Evolutionary conservation across 2,797 vertebrate genomes (phyloP), one percentile per base, ranked within the genome.

Genomic region (Sebastes itinus): DNA sequence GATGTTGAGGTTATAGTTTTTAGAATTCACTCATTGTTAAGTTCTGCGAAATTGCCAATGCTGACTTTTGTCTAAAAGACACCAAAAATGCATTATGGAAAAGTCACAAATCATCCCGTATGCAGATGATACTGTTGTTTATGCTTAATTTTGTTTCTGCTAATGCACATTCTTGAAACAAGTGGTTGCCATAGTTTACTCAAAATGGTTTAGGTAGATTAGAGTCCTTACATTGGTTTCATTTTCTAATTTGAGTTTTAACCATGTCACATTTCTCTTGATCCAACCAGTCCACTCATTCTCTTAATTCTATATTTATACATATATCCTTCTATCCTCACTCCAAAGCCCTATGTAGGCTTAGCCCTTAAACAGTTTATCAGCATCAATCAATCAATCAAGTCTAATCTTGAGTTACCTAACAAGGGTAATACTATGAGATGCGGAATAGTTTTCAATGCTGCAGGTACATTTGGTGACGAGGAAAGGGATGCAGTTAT

Each of bases 341-440:
- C 46, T 27, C 67, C 27, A 80, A 68, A 81, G 38, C 42, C 46
- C 54, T 52, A 42, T 25, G 28, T 25, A 22, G 64, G 35, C 30
- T 85, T 73, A 82, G 14, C 35, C 35, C 33, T 82, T 63, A 72
- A 85, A 80, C 75, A 78, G 71, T 91, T 85, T 69, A 81, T 78
- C 72, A 72, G 75, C 13, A 59, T 66, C 16, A 68, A 77, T 87
- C 60, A 52, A 56, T 58, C 30, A 52, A 56, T 58, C 30, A 22
- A 78, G 75, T 75, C 76, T 81, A 85, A 88, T 54, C 6, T 62
- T 55, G 66, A 13, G 5, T 77, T 67, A 46, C 42, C 23, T 76
- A 73, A 68, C 64, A 14, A 54, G 25, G 13, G 9, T 22, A 62
- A 69, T 32, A 22, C n/a, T 12, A 7, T 38, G 4, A 27, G 11